A percentile compares a stretch with the other conserved stretches of the same genome.
Evolutionary conservation across 2,113 vertebrate species (phyloP).

Genomic region (Gnathonemus longibarbis): DNA sequence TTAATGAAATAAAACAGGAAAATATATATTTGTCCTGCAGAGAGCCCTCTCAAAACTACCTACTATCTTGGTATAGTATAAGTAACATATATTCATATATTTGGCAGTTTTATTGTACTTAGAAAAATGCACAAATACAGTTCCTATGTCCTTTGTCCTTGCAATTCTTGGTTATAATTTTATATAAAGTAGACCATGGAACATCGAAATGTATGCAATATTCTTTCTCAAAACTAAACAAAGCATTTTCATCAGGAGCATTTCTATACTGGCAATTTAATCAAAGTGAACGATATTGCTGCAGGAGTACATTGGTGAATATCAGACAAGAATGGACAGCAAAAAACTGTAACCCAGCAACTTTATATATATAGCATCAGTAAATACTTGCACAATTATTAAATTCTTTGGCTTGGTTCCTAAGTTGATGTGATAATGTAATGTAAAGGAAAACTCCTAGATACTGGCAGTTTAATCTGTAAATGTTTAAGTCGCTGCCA

Average conservation of each 20-base stretch:
- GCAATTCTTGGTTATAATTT: not conserved
- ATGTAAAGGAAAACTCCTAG: not conserved
- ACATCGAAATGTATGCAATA: constrained; percentile 17
- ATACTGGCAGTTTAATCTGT: constrained; percentile 11
- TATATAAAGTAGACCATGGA: constrained; percentile 7
- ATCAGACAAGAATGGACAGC: not conserved
- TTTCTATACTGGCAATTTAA: constrained; percentile 13
- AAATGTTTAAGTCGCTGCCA: constrained; percentile 10
- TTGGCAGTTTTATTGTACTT: not conserved
- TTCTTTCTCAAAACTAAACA: constrained; percentile 17
- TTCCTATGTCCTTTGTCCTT: not conserved
- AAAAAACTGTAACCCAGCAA: not conserved
- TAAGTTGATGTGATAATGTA: not conserved
- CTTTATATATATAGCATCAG: not conserved
- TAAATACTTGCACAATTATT: not conserved
- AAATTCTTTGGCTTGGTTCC: not conserved
- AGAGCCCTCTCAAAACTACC: not conserved
- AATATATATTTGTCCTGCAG: not conserved
- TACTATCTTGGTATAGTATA: not conserved
- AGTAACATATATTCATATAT: not conserved
- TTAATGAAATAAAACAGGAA: not conserved
- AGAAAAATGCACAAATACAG: not conserved
- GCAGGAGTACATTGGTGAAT: not conserved
- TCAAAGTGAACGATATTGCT: not conserved
- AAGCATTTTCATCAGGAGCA: constrained; percentile 19